Base-by-base conservation (phyloP, 1,140 invertebrate species). In the Meloidogyne chitwoodi region DNA sequence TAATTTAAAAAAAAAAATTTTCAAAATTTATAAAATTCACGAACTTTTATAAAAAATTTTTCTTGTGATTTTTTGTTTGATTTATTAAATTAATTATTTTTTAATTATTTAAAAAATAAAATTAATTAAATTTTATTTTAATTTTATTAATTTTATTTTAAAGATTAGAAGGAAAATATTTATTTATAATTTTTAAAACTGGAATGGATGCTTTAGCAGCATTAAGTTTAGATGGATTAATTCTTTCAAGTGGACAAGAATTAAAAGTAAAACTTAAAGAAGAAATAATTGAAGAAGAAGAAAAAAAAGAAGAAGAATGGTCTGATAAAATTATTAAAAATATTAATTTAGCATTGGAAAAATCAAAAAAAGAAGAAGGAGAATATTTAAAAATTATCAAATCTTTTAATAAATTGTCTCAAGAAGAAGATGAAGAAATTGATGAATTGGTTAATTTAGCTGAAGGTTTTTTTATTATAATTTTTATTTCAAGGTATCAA, bases 141-240 rank as follows among this genome's bases (percentile, higher is more conserved):
- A n/a, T n/a, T n/a, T n/a, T n/a, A n/a, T n/a, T 26, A 19, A 38
- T 61, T 68, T 62, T 22, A 0, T 41, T 14, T 74, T 80, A 76
- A 38, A 84, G 83, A 74, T 74, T 84, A 67, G 84, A 83, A 61
- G 77, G 80, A 0, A 68, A 63, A 38, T 71, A 79, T 41, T 44
- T 86, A 64, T 81, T 79, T 78, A 56, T 87, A 31, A 62, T 85
- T 34, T 44, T 86, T n/a, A 67, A 75, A 29, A 77, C 68, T 68
- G 86, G 86, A 22, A 71, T 84, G 27, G 80, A 82, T 26, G 86
- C 85, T 16, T 68, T 86, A 22, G 82, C 85, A 27, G 84, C 86
- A 16, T 63, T 85, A 48, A 87, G 86, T 63, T 85, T 86, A 81
- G 86, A 86, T 72, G 83, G 83, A 34, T 62, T 85, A 26, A 63